Percentiles rank a stretch among this genome's conserved stretches.
These are phyloP conservation scores for Andinoacara biseriatus DNA, from an alignment of 2,113 vertebrate species.

Conservation along the genomic window DNA sequence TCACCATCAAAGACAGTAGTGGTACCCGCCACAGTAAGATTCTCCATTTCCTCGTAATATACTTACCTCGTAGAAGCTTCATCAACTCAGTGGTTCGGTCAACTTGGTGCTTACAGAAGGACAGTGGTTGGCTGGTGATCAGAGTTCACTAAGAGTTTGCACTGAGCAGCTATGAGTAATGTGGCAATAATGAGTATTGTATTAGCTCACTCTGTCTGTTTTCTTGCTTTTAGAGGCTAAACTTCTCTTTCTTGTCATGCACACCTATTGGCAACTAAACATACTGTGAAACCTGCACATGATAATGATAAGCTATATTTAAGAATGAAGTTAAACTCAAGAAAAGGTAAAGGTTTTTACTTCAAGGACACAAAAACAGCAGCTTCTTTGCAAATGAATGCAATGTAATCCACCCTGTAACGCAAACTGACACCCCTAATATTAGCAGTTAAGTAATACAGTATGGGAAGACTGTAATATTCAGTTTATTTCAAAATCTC, in stretches of 20 bases:
- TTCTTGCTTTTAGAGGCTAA: conserved; percentile 39
- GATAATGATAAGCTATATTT: conserved; percentile 47
- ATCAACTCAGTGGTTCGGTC: conserved; percentile 50
- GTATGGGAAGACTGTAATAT: conserved; percentile 12
- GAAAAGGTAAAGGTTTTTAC: background rate
- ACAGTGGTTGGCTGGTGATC: conserved; percentile 48
- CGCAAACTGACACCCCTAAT: conserved; percentile 19
- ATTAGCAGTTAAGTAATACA: conserved; percentile 21
- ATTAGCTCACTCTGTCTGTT: conserved; percentile 30
- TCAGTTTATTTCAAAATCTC: conserved; percentile 7
- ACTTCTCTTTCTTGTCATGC: conserved; percentile 20
- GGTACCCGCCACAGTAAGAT: conserved; percentile 17
- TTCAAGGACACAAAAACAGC: background rate
- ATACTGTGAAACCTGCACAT: conserved; percentile 59
- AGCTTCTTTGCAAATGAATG: conserved; percentile 27
- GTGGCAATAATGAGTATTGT: conserved; percentile 62
- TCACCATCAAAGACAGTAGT: conserved; percentile 51
- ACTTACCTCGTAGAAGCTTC: conserved; percentile 74
- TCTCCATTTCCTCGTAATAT: conserved; percentile 51
- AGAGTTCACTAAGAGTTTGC: conserved; percentile 65
- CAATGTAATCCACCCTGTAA: conserved; percentile 27
- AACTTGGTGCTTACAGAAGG: conserved; percentile 57
- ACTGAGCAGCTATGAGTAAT: conserved; percentile 62
- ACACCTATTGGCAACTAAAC: conserved; percentile 46
- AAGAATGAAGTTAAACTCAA: conserved; percentile 4